These are phyloP conservation scores for Latheticus oryzae DNA, from an alignment of 2,888 invertebrate species.

Conservation along the genomic window DNA sequence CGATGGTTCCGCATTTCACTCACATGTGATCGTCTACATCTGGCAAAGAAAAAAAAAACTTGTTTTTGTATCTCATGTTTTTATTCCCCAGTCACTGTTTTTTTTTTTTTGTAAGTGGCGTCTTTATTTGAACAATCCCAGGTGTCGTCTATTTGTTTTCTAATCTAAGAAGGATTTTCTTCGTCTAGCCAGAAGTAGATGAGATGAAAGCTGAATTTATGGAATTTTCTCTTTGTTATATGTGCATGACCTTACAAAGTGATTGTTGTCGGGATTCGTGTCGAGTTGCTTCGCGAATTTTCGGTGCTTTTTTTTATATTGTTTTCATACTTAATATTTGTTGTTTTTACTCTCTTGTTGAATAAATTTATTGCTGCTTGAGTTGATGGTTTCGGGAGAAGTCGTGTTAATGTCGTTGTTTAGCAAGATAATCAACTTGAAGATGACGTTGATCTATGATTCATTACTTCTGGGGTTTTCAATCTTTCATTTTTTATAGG, in stretches of 20 bases:
- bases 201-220: constrained; percentile 21
- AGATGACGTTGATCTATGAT: constrained; percentile 6
- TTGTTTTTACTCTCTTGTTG: not conserved
- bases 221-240: constrained; percentile 33
- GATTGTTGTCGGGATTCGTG: constrained; percentile 29
- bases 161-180: not conserved
- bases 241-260: constrained; percentile 25
- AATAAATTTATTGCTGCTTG: constrained; percentile 18
- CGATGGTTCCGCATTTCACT: constrained; percentile 25
- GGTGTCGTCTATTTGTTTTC: no score
- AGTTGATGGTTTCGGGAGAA: not conserved
- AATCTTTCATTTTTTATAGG: no score
- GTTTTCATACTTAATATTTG: no score
- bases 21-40: constrained; percentile 1
- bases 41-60: constrained; percentile 13
- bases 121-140: not conserved
- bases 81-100: constrained; percentile 1
- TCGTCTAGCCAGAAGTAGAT: no score
- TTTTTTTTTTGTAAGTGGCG: constrained; percentile 2
- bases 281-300: constrained; percentile 23
- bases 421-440: constrained; percentile 7
- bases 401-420: constrained; percentile 18
- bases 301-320: constrained; percentile 27
- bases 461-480: not conserved
- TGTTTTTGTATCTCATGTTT: no score